Percentiles rank a stretch among this genome's conserved stretches.
phyloP scores from a whole-genome alignment of 2,888 invertebrate species.

The Troides aeacus region DNA sequence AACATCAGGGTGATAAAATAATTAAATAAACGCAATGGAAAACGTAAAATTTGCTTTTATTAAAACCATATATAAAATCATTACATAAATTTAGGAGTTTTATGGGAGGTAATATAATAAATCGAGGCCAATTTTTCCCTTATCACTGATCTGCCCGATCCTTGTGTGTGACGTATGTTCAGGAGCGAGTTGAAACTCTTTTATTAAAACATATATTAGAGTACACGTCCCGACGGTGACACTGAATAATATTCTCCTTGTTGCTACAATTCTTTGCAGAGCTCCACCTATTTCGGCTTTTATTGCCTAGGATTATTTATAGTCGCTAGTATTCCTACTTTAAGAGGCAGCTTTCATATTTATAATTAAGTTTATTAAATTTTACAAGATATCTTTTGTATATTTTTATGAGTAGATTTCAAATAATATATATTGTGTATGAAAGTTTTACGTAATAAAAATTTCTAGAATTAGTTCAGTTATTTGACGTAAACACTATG shows the following conservation, averaged over 20 bases:
- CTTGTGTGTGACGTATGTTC: constrained; percentile 64
- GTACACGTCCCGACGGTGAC: constrained; percentile 71
- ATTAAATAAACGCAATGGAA: no score
- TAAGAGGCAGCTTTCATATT: constrained; percentile 34
- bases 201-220: constrained; percentile 80
- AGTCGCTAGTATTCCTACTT: constrained; percentile 45
- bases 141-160: constrained; percentile 8
- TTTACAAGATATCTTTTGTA: no score
- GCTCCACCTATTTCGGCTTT: constrained; percentile 68
- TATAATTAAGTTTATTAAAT: constrained; percentile 4
- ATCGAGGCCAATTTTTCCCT: background rate
- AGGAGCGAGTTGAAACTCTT: constrained; percentile 76
- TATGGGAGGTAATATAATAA: background rate
- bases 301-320: constrained; percentile 73
- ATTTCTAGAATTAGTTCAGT: no score
- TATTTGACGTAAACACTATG: no score
- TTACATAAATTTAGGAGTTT: background rate
- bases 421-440: no score
- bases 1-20: no score
- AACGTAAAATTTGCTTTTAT: background rate
- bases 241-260: constrained; percentile 76
- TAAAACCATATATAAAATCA: no score
- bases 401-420: no score
- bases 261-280: constrained; percentile 68
- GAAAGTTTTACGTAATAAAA: no score